Conservation (phyloP, 2,113 vertebrate genomes). For the Chloebia gouldiae region DNA sequence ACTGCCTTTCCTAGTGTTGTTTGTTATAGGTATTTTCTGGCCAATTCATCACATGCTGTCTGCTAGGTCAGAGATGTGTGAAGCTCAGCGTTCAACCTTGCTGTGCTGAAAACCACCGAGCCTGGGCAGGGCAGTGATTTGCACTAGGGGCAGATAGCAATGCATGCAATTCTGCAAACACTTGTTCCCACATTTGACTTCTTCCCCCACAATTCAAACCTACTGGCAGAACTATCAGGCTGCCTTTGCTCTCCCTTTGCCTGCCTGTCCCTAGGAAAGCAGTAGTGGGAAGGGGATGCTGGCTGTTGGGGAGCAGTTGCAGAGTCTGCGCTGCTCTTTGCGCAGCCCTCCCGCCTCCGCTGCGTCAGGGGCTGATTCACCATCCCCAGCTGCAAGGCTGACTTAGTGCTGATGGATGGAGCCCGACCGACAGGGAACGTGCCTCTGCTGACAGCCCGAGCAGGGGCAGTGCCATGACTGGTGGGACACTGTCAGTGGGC, state of each 20-base stretch:
- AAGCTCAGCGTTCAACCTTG: not conserved
- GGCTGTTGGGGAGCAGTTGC: not conserved
- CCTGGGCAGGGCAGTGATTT: not conserved
- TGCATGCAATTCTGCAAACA: not conserved
- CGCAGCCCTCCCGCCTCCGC: fast-evolving
- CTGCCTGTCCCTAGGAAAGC: not conserved
- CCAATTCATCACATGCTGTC: not conserved
- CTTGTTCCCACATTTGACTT: not conserved
- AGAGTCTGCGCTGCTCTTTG: not conserved
- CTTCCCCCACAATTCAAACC: not conserved
- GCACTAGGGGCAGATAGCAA: not conserved
- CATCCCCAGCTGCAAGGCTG: not conserved
- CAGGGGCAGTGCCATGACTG: fast-evolving
- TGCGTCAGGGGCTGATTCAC: not conserved
- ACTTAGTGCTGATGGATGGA: not conserved
- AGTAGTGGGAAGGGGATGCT: fast-evolving
- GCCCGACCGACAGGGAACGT: fast-evolving
- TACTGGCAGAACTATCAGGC: not conserved
- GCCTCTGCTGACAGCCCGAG: not conserved
- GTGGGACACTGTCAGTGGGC: not conserved
- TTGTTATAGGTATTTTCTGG: not conserved
- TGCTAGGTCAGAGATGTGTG: not conserved
- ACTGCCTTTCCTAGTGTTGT: not conserved
- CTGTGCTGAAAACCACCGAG: not conserved
- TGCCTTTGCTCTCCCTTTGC: not conserved